phyloP scores from a whole-genome alignment of 2,888 invertebrate species.

The Biston stratarius region DNA sequence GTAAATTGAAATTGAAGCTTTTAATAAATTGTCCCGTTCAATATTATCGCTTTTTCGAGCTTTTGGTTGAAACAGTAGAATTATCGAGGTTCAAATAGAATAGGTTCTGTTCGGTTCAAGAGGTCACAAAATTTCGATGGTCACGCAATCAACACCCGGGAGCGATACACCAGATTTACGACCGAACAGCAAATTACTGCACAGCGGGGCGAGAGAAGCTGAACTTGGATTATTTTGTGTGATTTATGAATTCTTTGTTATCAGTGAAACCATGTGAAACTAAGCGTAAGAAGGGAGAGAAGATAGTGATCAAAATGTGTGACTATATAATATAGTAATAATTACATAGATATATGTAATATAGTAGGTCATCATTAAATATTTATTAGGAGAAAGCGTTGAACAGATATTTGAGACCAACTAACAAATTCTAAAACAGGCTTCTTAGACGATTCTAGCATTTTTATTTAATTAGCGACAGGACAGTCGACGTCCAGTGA shows the following conservation, averaged over 20 bases:
- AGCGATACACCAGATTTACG: conserved; percentile 29
- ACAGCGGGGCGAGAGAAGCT: conserved; percentile 12
- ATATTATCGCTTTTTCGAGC: not conserved
- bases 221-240: conserved; percentile 2
- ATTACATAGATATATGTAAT: no score
- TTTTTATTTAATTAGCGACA: no score
- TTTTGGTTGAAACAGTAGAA: not conserved
- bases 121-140: conserved; percentile 16
- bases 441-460: no score
- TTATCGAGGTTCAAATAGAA: not conserved
- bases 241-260: conserved; percentile 5
- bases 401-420: no score
- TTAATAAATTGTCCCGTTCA: no score
- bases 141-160: conserved; percentile 23
- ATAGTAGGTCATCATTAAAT: no score
- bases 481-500: no score
- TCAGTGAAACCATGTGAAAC: not conserved
- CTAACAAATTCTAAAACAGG: no score
- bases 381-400: no score
- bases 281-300: not conserved
- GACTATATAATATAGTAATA: no score
- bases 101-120: not conserved
- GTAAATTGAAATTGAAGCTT: no score
- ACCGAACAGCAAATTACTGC: conserved; percentile 16
- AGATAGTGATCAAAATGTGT: not conserved